Conservation (phyloP, 2,888 invertebrate species). For the Apotomis capreana region DNA sequence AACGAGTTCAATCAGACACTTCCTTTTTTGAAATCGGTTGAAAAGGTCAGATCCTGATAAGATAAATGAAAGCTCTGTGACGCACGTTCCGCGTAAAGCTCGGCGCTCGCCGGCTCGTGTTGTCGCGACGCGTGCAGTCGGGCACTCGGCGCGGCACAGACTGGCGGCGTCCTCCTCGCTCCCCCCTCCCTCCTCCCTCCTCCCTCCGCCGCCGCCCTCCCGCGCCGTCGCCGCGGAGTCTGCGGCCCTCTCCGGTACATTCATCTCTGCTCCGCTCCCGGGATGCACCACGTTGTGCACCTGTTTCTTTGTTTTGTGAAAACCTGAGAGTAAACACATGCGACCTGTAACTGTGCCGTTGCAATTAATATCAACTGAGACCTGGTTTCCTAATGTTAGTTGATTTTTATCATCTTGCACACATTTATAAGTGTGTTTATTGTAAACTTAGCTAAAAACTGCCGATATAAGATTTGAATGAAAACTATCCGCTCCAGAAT, state of each 20-base stretch:
- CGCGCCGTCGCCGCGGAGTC: slow-evolving; percentile 36
- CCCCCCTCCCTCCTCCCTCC: slow-evolving; percentile 13
- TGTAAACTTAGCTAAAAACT: too few relatives aligned
- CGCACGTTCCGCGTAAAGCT: not conserved
- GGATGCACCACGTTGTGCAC: slow-evolving; percentile 1
- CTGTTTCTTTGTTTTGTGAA: not conserved
- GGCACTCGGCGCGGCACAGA: slow-evolving; percentile 24
- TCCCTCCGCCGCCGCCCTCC: slow-evolving; percentile 11
- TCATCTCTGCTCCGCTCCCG: slow-evolving; percentile 25
- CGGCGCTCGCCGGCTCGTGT: not conserved
- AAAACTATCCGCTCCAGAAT: too few relatives aligned
- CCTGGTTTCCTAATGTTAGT: too few relatives aligned
- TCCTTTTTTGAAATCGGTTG: not conserved
- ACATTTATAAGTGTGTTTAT: too few relatives aligned
- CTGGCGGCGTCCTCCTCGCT: slow-evolving; percentile 20
- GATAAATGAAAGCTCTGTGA: not conserved
- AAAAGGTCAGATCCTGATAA: slow-evolving; percentile 16
- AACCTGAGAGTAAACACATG: not conserved
- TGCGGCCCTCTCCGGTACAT: slow-evolving; percentile 29
- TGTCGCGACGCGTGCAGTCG: slow-evolving; percentile 2
- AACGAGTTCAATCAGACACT: not conserved
- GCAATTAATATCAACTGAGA: too few relatives aligned
- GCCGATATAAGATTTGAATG: too few relatives aligned
- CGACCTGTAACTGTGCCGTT: too few relatives aligned
- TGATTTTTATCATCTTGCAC: too few relatives aligned